Conservation (phyloP, 2,888 invertebrate genomes). For the Isotomurus palustris region DNA sequence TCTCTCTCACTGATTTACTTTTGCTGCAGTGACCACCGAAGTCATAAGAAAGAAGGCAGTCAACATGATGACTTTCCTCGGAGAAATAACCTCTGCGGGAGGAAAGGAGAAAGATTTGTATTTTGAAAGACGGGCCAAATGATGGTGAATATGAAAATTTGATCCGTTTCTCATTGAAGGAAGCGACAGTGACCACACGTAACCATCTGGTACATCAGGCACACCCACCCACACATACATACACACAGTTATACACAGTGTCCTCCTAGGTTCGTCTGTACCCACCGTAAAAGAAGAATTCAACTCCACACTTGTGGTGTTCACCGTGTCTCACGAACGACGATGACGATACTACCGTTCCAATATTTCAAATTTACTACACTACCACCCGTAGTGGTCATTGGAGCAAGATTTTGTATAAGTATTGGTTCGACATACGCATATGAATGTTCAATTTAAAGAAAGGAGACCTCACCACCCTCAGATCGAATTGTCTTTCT, state of each 20-base stretch:
- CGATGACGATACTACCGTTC: too few species aligned
- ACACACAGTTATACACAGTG: too few species aligned
- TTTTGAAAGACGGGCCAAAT: conserved; percentile 23
- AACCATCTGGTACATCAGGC: neutral
- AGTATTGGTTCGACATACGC: neutral
- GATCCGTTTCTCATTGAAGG: conserved; percentile 9
- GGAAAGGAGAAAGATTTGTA: conserved; percentile 41
- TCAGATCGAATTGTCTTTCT: conserved; percentile 35
- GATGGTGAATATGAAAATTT: conserved; percentile 10
- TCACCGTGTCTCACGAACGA: too few species aligned
- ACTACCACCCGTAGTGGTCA: too few species aligned
- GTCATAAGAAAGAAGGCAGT: conserved; percentile 8
- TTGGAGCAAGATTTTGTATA: too few species aligned
- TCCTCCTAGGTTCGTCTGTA: too few species aligned
- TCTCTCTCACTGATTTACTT: too few species aligned
- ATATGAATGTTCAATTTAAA: conserved; percentile 1
- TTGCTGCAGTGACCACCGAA: conserved; percentile 28
- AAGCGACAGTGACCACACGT: neutral
- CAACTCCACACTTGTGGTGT: too few species aligned
- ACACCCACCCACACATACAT: neutral
- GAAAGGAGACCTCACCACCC: neutral
- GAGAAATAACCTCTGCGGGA: conserved; percentile 21
- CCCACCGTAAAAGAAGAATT: too few species aligned
- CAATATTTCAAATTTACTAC: too few species aligned
- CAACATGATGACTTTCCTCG: conserved; percentile 26